These are phyloP conservation scores for Druon quercuslanigerum DNA, from an alignment of 1,140 invertebrate species.

Conservation along the genomic window DNA sequence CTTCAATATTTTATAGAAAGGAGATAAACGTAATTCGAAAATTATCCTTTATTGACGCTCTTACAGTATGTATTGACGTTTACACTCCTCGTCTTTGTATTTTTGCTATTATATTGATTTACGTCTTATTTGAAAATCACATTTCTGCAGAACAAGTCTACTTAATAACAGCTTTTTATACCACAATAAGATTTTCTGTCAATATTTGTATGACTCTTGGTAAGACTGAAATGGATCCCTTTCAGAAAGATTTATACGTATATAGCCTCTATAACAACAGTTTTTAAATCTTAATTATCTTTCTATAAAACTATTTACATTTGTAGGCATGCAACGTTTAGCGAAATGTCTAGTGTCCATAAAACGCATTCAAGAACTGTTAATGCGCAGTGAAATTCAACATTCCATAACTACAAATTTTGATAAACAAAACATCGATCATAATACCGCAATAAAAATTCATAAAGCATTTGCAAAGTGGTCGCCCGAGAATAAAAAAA, in stretches of 20 bases:
- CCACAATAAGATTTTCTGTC: constrained; percentile 71
- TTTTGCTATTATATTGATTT: constrained; percentile 86
- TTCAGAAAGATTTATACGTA: too few relatives aligned
- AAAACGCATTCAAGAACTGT: constrained; percentile 82
- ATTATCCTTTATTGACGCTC: constrained; percentile 38
- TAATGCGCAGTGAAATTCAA: constrained; percentile 80
- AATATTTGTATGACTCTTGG: constrained; percentile 46
- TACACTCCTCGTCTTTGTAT: constrained; percentile 85
- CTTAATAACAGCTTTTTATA: constrained; percentile 77
- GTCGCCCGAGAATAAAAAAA: constrained; percentile 75
- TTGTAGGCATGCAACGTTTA: constrained; percentile 80
- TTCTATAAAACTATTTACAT: constrained; percentile 77
- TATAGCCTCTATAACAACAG: too few relatives aligned
- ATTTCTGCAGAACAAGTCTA: constrained; percentile 87
- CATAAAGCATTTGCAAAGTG: constrained; percentile 80
- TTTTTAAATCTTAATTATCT: too few relatives aligned
- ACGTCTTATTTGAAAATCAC: constrained; percentile 81
- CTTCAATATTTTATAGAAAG: constrained; percentile 37
- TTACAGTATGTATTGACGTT: constrained; percentile 81
- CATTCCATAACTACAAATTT: constrained; percentile 28
- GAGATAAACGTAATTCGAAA: constrained; percentile 39
- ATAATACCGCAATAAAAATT: constrained; percentile 42
- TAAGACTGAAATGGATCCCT: neutral
- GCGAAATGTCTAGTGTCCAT: constrained; percentile 79
- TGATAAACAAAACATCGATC: neutral